Evolutionary conservation across 2,113 vertebrate species (phyloP).

Genomic region (Alectura lathami): DNA sequence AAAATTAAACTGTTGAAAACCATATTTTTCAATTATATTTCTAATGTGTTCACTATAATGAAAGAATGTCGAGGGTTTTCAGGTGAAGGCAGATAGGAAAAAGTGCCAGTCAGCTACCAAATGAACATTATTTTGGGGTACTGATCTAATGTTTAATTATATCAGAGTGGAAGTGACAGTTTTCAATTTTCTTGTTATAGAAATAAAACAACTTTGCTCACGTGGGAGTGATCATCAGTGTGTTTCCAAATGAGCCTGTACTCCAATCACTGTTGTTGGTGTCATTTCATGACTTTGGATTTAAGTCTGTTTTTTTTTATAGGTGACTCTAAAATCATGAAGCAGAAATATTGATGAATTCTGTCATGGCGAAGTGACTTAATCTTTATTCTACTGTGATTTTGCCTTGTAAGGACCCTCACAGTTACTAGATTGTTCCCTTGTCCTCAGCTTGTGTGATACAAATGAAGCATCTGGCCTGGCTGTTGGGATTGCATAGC

Average conservation of each 20-base stretch:
- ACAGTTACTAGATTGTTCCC: neutral
- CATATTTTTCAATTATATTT: slow-evolving; percentile 27
- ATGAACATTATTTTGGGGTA: slow-evolving; percentile 32
- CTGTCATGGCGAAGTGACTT: slow-evolving; percentile 37
- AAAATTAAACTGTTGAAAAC: neutral
- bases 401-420: neutral
- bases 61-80: slow-evolving; percentile 3
- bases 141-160: slow-evolving; percentile 21
- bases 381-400: slow-evolving; percentile 1
- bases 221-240: slow-evolving; percentile 10
- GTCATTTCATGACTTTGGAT: neutral
- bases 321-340: slow-evolving; percentile 10
- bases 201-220: slow-evolving; percentile 18
- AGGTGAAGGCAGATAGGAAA: neutral
- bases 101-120: slow-evolving; percentile 35
- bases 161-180: neutral
- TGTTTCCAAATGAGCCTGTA: neutral
- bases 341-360: slow-evolving; percentile 21
- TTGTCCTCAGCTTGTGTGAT: neutral
- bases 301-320: neutral
- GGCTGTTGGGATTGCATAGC: neutral
- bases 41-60: neutral
- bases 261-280: neutral
- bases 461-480: neutral
- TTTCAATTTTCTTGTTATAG: slow-evolving; percentile 23